Base-by-base conservation (phyloP, 2,113 vertebrate species). In the Anhinga anhinga region DNA sequence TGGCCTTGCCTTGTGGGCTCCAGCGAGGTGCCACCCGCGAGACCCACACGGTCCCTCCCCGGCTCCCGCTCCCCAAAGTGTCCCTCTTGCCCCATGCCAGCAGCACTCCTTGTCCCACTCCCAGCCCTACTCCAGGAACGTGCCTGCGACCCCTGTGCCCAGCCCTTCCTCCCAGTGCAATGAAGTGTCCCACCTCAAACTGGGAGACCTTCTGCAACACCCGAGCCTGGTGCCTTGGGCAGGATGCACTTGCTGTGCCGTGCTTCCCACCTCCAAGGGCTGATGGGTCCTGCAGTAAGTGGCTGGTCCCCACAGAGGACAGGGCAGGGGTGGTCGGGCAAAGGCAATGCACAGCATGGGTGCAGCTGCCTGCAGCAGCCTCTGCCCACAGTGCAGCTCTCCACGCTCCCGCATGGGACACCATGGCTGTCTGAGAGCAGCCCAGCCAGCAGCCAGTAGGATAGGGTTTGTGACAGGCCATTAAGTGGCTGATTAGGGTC, bases 21-120 rank as follows among this genome's bases (percentile, higher is more conserved):
- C 62, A 59, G 34, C 15, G 3, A 5, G 4, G 34, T n/a, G 47
- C 10, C 63, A 49, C 56, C 36, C 1, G 4, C 7, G 22, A 82
- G 34, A 70, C 11, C 25, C 26, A 29, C 34, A 16, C 27, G 52
- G 29, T 66, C 19, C 16, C 6, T 63, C 21, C 38, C 18, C 17
- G 50, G 47, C 23, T 79, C 13, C 40, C 0, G 0, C 29, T 61
- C 11, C 44, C n/a, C 30, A 4, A 4, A 1, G 1, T 3, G 4
- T 10, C 34, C 22, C 53, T 53, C 2, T 3, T 44, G 26, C 26
- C 38, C 76, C 25, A 3, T 14, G 17, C 14, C n/a, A 49, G 27
- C 19, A 26, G 5, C 0, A 0, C 9, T 70, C 56, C 55, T 36
- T 27, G 29, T 85, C 18, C 61, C 40, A 6, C 53, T 52, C 15